Base-by-base conservation (phyloP, 2,888 invertebrate species). In the Amblyteles armatorius region DNA sequence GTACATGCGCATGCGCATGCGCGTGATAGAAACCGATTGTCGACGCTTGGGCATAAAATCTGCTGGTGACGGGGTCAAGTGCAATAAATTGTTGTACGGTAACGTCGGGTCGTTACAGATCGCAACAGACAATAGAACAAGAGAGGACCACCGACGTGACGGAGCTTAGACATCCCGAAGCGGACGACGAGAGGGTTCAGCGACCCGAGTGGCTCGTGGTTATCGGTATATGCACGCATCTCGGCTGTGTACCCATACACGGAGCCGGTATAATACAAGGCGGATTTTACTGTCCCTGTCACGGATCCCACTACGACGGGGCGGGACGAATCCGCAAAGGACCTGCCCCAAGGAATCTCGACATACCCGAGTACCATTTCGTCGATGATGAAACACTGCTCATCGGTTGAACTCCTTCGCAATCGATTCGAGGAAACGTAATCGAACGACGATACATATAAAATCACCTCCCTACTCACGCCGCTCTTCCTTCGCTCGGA, bases 241-340 rank as follows among this genome's bases (percentile, higher is more conserved):
- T 97, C 77, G 97, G 98, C 22, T 98, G 98, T 94, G 96, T 98
- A 50, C 98, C 98, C 1, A 96, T 98, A 76, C 95, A 97, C 0
- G 95, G 95, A 87, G 92, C 95, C 4, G 96, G 96, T 5, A 96
- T 97, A 80, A 97, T 94, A 91, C 89, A 92, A 0, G 96, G 96
- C 16, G 97, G 97, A 4, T 97, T 96, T 94, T 98, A 96, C 92
- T 98, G 97, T 89, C 97, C 98, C 0, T 98, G 97, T 92, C 97
- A 98, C 90, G 97, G 97, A 1, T 97, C 97, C 79, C 97, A 97
- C 92, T 98, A 96, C 91, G 97, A 97, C 91, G 96, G 95, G 33
- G 94, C 97, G 2, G 97, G 97, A 3, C 95, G 97, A 87, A 95
- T 96, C 82, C 95, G 97, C 57, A 97, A 96, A 94, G 97, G 97